Conservation (phyloP, 2,113 vertebrate genomes). For the Entosphenus tridentatus region DNA sequence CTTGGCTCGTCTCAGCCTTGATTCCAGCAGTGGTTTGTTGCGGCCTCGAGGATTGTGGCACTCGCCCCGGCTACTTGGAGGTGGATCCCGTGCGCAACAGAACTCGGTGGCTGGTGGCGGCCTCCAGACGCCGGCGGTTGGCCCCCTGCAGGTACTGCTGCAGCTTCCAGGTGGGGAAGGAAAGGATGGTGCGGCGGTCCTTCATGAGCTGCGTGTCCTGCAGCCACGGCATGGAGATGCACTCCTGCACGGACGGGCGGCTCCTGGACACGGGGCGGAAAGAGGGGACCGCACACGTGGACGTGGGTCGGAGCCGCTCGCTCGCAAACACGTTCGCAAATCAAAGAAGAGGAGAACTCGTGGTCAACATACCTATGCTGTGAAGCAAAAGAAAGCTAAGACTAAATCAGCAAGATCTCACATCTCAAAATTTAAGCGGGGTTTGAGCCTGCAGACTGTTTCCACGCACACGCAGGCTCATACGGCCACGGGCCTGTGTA, state of each 20-base stretch:
- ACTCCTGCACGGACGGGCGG: slow-evolving; percentile 74
- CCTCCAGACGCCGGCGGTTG: not conserved
- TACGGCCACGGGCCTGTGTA: too few species aligned
- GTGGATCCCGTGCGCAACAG: not conserved
- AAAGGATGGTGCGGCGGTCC: not conserved
- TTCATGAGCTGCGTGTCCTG: slow-evolving; percentile 2
- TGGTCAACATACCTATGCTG: too few species aligned
- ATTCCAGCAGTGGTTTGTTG: too few species aligned
- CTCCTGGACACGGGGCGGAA: slow-evolving; percentile 29
- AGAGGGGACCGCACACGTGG: too few species aligned
- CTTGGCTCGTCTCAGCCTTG: too few species aligned
- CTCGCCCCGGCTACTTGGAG: not conserved
- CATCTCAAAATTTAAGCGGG: too few species aligned
- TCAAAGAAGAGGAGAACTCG: not conserved
- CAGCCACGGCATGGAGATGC: slow-evolving; percentile 28
- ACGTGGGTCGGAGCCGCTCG: not conserved
- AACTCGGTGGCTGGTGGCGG: slow-evolving; percentile 3
- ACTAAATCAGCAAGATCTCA: not conserved
- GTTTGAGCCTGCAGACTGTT: too few species aligned
- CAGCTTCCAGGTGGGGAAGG: slow-evolving; percentile 6
- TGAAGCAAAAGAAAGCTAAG: slow-evolving; percentile 2
- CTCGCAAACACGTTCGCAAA: not conserved
- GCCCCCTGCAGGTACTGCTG: slow-evolving; percentile 4
- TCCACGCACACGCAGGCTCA: too few species aligned
- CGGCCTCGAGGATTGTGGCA: too few species aligned